Evolutionary conservation across 2,113 vertebrate species (phyloP).

Genomic region (Odontophorus gujanensis): DNA sequence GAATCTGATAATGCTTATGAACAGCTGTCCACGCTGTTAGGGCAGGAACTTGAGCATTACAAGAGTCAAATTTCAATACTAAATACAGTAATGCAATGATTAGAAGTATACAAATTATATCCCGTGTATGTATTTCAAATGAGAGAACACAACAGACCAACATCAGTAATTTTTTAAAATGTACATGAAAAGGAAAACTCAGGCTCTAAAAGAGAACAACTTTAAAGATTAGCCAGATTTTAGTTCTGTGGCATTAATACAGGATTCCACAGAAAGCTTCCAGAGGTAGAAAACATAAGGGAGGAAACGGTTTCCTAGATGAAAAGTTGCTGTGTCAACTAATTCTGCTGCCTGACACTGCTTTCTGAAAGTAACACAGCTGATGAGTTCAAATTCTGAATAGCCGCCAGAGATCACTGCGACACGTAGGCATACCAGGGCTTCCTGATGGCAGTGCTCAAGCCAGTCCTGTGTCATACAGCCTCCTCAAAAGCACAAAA

Average conservation of each 20-base stretch:
- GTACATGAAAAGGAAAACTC: neutral
- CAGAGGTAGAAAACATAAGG: neutral
- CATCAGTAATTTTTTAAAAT: neutral
- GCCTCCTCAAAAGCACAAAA: neutral
- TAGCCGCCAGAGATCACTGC: neutral
- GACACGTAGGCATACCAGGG: neutral
- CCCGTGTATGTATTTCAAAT: neutral
- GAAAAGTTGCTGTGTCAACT: neutral
- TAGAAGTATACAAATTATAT: neutral
- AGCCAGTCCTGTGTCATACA: neutral
- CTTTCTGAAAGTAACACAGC: neutral
- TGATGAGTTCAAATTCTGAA: neutral
- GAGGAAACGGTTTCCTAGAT: neutral
- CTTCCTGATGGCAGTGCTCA: neutral
- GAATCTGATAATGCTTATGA: neutral
- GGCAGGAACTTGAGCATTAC: neutral
- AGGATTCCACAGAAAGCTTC: neutral
- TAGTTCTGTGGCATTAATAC: neutral
- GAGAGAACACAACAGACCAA: neutral
- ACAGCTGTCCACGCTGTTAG: neutral
- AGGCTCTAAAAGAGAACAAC: neutral
- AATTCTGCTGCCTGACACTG: neutral
- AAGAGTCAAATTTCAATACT: neutral
- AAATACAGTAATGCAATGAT: neutral
- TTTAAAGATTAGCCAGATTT: neutral